Base-by-base conservation (phyloP, 1,140 invertebrate genomes). In the Euglossa dilemma region DNA sequence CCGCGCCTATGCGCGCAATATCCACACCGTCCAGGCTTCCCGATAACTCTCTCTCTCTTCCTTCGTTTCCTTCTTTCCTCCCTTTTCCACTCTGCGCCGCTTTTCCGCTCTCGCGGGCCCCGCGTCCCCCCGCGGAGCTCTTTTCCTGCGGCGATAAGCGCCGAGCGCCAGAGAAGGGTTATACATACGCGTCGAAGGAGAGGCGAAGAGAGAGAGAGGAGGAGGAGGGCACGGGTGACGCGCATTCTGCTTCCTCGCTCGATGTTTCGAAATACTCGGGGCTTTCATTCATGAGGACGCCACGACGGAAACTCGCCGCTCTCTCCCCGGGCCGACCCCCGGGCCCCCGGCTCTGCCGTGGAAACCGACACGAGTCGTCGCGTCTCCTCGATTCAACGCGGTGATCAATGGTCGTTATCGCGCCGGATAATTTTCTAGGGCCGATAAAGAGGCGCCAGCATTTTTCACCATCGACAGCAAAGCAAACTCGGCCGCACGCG, bases 241-340 rank as follows among this genome's bases (percentile, higher is more conserved):
- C 69, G 77, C 56, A 70, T 85, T 85, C 64, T 73, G 78, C 70
- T 73, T 67, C 67, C 52, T 84, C 85, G 59, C 50, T 25, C 72
- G 64, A 79, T 80, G 81, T 89, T 89, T 89, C 80, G 80, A 89
- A 89, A 89, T 83, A 89, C 84, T 86, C 84, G 50, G 36, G 36
- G 73, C 74, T 83, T 85, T 88, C 86, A 89, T 89, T 89, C 86
- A 89, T 89, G 67, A 88, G 63, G 69, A 57, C 50, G 66, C 74
- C 45, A 74, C 67, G 56, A 57, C 83, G 71, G 83, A 87, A 87
- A 88, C 77, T 74, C 76, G 74, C 50, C 43, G 52, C 28, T 84
- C 54, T 81, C 28, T 50, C 74, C 71, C 77, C 43, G 23, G 6
- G 36, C 16, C 66, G 36, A 36, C 54, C 72, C 16, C 6, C 23